phyloP scores from a whole-genome alignment of 2,797 vertebrate species.

The Sebastes iracundus region DNA sequence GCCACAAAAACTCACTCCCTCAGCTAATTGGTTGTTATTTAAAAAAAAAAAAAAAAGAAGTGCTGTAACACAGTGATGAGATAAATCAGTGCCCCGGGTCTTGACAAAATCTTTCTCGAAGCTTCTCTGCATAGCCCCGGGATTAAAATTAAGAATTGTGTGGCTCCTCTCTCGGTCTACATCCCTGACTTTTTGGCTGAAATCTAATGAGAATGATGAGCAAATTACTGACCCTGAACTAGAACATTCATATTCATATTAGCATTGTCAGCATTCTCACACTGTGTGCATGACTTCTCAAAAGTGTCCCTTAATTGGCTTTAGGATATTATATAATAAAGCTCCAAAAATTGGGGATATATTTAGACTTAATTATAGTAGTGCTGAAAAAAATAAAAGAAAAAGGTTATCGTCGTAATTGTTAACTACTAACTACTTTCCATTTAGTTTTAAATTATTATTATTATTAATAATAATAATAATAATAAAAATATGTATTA shows the following conservation, averaged over 20 bases:
- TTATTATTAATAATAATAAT: too few relatives aligned
- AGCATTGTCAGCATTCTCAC: neutral
- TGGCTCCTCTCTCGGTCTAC: neutral
- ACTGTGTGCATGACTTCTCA: neutral
- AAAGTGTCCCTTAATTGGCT: neutral
- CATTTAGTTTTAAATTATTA: too few relatives aligned
- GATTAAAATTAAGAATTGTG: neutral
- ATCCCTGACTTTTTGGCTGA: neutral
- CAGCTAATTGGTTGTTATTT: conserved; percentile 23
- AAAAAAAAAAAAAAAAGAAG: neutral
- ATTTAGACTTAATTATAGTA: neutral
- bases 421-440: too few relatives aligned
- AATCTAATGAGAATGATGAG: conserved; percentile 2
- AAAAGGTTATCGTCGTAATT: too few relatives aligned
- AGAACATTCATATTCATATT: neutral
- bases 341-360: neutral
- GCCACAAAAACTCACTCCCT: conserved; percentile 1
- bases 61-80: neutral
- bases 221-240: neutral
- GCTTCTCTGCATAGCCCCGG: neutral
- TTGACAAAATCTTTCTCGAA: neutral
- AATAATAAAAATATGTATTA: too few relatives aligned
- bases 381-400: neutral
- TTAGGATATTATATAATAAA: neutral
- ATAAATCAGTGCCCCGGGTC: neutral